Conservation (phyloP, 1,140 invertebrate genomes). For the Octopus bimaculoides region DNA sequence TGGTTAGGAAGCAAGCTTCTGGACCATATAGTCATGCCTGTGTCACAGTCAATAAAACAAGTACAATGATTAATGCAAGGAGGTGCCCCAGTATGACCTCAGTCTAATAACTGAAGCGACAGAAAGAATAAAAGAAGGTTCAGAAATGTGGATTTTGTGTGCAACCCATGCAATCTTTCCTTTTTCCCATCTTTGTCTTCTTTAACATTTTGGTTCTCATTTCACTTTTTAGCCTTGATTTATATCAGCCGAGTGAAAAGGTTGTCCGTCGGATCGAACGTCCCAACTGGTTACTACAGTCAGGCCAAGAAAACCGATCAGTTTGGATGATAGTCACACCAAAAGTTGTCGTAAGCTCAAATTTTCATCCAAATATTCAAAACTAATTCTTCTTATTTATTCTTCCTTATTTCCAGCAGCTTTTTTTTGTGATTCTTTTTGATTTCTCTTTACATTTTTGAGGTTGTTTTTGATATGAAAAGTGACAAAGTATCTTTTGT, state of each 20-base stretch:
- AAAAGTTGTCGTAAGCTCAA: constrained; percentile 66
- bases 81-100: too few relatives aligned
- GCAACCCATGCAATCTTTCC: too few relatives aligned
- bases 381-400: background rate
- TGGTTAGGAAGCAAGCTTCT: too few relatives aligned
- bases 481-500: background rate
- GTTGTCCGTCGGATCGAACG: constrained; percentile 81
- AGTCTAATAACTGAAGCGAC: too few relatives aligned
- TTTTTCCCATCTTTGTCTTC: too few relatives aligned
- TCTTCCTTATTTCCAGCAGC: background rate
- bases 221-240: constrained; percentile 68
- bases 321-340: constrained; percentile 93
- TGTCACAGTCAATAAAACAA: too few relatives aligned
- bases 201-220: constrained; percentile 8
- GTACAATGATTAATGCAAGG: too few relatives aligned
- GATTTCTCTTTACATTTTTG: background rate
- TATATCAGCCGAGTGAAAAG: constrained; percentile 86
- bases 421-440: background rate
- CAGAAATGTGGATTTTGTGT: too few relatives aligned
- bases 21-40: too few relatives aligned
- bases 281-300: constrained; percentile 79
- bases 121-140: too few relatives aligned
- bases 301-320: constrained; percentile 70
- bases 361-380: background rate
- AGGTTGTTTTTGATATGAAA: background rate